Percentiles rank a stretch among this genome's conserved stretches.
These are phyloP conservation scores for Malaclemys terrapin DNA, from an alignment of 2,113 vertebrate genomes.

Conservation along the genomic window DNA sequence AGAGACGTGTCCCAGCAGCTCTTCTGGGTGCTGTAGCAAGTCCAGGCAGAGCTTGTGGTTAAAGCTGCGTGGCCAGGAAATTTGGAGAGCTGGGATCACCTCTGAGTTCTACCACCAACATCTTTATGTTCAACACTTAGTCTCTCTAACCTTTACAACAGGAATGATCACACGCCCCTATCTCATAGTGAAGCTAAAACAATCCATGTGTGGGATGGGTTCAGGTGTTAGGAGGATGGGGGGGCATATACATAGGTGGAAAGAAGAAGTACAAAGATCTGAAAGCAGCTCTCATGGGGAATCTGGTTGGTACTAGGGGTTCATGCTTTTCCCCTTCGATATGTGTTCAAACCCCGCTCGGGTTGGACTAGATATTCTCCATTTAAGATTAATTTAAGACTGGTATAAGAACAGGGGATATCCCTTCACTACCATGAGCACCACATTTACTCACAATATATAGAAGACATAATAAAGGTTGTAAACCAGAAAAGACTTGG, in stretches of 20 bases:
- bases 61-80: background rate
- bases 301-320: background rate
- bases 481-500: accelerated
- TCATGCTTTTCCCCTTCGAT: background rate
- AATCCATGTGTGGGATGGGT: background rate
- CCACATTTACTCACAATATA: background rate
- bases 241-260: background rate
- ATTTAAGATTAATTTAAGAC: background rate
- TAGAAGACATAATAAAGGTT: background rate
- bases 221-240: background rate
- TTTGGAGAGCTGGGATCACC: background rate
- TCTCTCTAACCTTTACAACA: background rate
- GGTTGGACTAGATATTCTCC: background rate
- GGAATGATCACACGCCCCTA: background rate
- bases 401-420: background rate
- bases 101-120: background rate
- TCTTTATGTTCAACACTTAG: background rate
- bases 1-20: background rate
- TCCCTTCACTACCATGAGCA: background rate
- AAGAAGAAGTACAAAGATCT: background rate
- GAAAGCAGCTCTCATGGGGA: background rate
- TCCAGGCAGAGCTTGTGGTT: background rate
- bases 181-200: background rate
- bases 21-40: background rate
- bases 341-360: background rate